Base-by-base conservation (phyloP, 2,113 vertebrate genomes). In the Orthonyx spaldingii region DNA sequence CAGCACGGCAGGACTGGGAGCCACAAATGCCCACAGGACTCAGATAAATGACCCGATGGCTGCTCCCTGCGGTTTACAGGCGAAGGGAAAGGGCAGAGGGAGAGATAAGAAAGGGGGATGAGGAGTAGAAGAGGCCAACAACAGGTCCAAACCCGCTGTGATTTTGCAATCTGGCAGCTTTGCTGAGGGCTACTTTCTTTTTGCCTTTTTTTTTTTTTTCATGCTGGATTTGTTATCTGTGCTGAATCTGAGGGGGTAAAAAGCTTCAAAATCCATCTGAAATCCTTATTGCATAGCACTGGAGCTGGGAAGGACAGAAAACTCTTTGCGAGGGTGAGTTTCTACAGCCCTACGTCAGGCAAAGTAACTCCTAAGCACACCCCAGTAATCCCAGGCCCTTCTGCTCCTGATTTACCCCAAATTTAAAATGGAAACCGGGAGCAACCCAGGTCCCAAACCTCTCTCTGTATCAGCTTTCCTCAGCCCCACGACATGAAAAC, bases 101-200 rank as follows among this genome's bases (percentile, higher is more conserved):
- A 96, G 83, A 94, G 95, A 95, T 96, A 96, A 96, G 90, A 52
- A 56, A 82, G 53, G 42, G 66, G 75, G 76, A 77, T 90, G 93
- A 93, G 71, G 17, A 59, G 82, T 4, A 22, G 78, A 63, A 52
- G 79, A 84, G 75, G 88, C 91, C 92, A 92, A 23, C 70, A 89
- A 2, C 82, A 80, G 79, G 84, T 94, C 88, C 85, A 27, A 83
- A 70, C 46, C 57, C 19, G 65, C 69, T 33, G 92, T 13, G 88
- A 16, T 95, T 96, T 91, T 84, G 93, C 83, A 95, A 93, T 88
- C 79, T 3, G 6, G 68, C 19, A 7, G 32, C 33, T 92, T 83
- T 30, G 63, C 59, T 47, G 46, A 33, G 89, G 0, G 41, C 50
- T 84, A 4, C 28, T 88, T 80, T 83, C 3, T 49, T 72, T 46